Conservation (phyloP, 2,113 vertebrate genomes). For the Pungitius pungitius region DNA sequence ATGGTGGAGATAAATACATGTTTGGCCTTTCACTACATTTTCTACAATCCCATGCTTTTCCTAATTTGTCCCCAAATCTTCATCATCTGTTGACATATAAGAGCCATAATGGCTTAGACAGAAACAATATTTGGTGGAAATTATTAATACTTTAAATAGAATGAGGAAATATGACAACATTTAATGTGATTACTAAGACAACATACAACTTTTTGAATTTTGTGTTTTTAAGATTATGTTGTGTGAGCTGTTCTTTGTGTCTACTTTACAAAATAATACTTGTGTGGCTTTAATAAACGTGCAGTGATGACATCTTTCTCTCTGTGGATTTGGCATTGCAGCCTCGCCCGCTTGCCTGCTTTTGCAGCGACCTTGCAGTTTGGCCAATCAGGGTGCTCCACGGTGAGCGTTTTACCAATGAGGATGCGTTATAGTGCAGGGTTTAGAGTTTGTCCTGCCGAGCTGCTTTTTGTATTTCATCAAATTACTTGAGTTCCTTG, state of each 20-base stretch:
- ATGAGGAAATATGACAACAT: neutral
- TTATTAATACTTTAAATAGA: neutral
- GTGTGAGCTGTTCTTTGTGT: constrained; percentile 13
- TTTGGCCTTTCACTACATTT: constrained; percentile 53
- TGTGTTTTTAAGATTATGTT: constrained; percentile 6
- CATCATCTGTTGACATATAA: constrained; percentile 20
- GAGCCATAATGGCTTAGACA: constrained; percentile 1
- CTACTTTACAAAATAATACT: neutral
- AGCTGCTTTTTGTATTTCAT: constrained; percentile 60
- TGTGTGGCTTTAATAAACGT: constrained; percentile 44
- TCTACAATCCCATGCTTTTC: constrained; percentile 47
- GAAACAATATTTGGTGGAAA: constrained; percentile 7
- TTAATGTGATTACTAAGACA: constrained; percentile 3
- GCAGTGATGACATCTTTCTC: constrained; percentile 43
- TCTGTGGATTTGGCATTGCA: constrained; percentile 59
- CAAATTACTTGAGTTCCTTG: constrained; percentile 53
- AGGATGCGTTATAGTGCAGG: constrained; percentile 56
- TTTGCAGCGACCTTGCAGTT: constrained; percentile 59
- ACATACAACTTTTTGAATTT: constrained; percentile 1
- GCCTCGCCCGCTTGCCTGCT: constrained; percentile 71
- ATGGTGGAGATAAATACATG: constrained; percentile 64
- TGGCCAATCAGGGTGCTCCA: constrained; percentile 51
- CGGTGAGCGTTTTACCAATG: constrained; percentile 53
- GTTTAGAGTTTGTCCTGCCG: constrained; percentile 54
- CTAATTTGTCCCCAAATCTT: constrained; percentile 32